These are phyloP conservation scores for Drosophila picticornis DNA, from an alignment of 2,888 invertebrate genomes.

Conservation along the genomic window DNA sequence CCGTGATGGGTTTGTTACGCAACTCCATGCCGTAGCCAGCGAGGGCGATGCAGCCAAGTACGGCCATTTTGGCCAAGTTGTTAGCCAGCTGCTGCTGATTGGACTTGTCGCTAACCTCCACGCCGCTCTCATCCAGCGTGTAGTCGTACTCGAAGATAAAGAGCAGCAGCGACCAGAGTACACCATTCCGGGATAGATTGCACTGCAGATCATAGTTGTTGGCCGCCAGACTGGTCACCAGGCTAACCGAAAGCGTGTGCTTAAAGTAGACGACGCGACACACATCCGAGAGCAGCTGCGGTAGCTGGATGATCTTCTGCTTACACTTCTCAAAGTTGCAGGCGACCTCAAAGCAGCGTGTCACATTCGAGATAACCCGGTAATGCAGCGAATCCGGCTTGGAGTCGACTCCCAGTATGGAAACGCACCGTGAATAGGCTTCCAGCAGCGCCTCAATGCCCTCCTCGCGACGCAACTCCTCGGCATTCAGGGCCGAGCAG, in stretches of 20 bases:
- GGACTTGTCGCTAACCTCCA: slow-evolving; percentile 92
- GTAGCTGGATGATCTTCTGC: slow-evolving; percentile 93
- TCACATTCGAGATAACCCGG: slow-evolving; percentile 95
- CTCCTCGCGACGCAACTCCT: slow-evolving; percentile 97
- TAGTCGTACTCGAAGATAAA: slow-evolving; percentile 98
- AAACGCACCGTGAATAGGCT: slow-evolving; percentile 97
- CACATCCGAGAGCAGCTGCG: slow-evolving; percentile 94
- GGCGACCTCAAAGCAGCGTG: slow-evolving; percentile 97
- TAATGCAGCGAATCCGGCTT: slow-evolving; percentile 92
- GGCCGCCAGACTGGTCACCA: slow-evolving; percentile 94
- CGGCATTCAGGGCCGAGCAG: slow-evolving; percentile 98
- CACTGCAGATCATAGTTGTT: slow-evolving; percentile 93
- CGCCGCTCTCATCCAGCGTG: slow-evolving; percentile 98
- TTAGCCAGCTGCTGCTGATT: slow-evolving; percentile 98
- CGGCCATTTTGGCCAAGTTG: slow-evolving; percentile 94
- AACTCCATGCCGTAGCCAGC: slow-evolving; percentile 88
- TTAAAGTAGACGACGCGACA: slow-evolving; percentile 94
- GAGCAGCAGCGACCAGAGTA: slow-evolving; percentile 95
- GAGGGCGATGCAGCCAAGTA: slow-evolving; percentile 93
- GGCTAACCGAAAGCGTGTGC: slow-evolving; percentile 96
- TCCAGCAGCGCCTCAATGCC: slow-evolving; percentile 94
- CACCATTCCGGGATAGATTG: slow-evolving; percentile 93
- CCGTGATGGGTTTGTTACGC: slow-evolving; percentile 63
- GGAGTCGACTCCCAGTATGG: slow-evolving; percentile 93
- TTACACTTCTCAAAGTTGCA: slow-evolving; percentile 96